phyloP scores from a whole-genome alignment of 1,140 invertebrate genomes.

The Ceratina japonica region DNA sequence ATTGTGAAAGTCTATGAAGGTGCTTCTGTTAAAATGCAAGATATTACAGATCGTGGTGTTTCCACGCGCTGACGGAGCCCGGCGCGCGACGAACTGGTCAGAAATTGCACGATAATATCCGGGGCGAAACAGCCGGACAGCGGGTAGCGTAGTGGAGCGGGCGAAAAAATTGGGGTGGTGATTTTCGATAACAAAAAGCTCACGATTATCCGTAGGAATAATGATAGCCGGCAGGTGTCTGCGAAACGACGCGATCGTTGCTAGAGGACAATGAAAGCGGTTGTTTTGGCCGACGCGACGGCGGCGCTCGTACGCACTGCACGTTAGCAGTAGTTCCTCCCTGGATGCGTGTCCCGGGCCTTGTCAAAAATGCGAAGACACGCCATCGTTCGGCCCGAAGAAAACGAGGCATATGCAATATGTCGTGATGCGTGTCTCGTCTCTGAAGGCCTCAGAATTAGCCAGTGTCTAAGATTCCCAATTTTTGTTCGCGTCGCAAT shows the following conservation, averaged over 20 bases:
- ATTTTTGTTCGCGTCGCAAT: no score
- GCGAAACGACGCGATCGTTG: constrained; percentile 58
- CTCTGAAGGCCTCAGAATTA: background rate
- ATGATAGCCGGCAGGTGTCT: constrained; percentile 74
- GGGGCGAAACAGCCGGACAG: constrained; percentile 29
- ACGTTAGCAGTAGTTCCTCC: constrained; percentile 58
- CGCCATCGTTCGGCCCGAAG: constrained; percentile 57
- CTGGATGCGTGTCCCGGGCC: constrained; percentile 47
- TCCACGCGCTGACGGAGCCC: constrained; percentile 29
- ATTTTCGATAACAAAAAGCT: constrained; percentile 73
- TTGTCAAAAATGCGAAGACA: constrained; percentile 41
- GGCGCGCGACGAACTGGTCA: constrained; percentile 36
- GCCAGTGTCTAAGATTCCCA: no score
- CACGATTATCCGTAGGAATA: constrained; percentile 71
- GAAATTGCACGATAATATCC: constrained; percentile 62
- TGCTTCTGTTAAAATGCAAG: no score
- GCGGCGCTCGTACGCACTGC: constrained; percentile 52
- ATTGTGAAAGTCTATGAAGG: no score
- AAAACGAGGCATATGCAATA: constrained; percentile 69
- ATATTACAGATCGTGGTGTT: no score
- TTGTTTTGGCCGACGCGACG: constrained; percentile 59
- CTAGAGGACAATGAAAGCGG: constrained; percentile 69
- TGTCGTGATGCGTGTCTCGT: constrained; percentile 66
- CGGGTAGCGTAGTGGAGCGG: background rate
- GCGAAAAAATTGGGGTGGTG: constrained; percentile 33